Conservation (phyloP, 2,113 vertebrate genomes). For the Struthidea cinerea region DNA sequence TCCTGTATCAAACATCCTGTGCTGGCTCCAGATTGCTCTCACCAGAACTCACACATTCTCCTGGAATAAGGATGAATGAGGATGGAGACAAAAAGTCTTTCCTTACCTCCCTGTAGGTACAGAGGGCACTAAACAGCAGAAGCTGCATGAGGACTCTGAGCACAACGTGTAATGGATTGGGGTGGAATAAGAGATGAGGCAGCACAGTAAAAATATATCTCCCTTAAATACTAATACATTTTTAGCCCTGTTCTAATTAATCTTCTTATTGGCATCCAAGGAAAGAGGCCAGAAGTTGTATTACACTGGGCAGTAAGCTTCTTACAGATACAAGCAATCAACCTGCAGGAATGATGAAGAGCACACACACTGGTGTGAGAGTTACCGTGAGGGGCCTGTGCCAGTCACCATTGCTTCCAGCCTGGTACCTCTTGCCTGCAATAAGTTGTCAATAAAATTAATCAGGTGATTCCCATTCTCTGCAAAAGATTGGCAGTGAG, state of each 20-base stretch:
- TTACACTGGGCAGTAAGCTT: neutral
- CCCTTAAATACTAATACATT: neutral
- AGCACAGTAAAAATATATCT: neutral
- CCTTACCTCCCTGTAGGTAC: neutral
- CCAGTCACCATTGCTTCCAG: neutral
- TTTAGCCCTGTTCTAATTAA: slow-evolving; percentile 16
- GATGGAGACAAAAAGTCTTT: neutral
- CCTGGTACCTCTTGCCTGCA: neutral
- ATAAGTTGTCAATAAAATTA: neutral
- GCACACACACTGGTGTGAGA: neutral
- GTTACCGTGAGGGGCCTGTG: neutral
- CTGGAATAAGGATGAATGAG: neutral
- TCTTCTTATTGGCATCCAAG: neutral
- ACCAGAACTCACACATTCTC: neutral
- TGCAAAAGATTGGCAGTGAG: neutral
- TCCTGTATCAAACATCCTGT: neutral
- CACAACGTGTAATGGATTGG: neutral
- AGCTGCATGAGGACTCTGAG: neutral
- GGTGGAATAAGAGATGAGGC: neutral
- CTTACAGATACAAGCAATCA: neutral
- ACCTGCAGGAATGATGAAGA: neutral
- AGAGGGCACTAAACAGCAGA: neutral
- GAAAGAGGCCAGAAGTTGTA: neutral
- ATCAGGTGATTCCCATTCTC: neutral
- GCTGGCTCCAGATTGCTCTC: neutral